phyloP scores from a whole-genome alignment of 2,888 invertebrate genomes.

The Lepetodrilus schrolli region DNA sequence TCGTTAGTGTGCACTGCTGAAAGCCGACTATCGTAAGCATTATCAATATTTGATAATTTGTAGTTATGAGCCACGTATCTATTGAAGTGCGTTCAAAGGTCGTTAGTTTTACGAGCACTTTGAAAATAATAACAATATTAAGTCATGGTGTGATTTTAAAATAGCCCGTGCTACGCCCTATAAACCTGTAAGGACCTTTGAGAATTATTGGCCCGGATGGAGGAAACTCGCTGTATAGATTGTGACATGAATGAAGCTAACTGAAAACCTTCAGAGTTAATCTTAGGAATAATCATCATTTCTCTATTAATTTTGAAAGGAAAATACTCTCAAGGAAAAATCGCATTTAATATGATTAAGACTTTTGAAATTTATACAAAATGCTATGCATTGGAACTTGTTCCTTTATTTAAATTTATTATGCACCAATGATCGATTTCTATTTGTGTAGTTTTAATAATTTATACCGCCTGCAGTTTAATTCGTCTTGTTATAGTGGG shows the following conservation, averaged over 20 bases:
- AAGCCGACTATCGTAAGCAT: background rate
- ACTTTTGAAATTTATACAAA: constrained; percentile 21
- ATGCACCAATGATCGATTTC: background rate
- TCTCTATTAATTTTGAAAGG: constrained; percentile 2
- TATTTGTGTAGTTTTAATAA: background rate
- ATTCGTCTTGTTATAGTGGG: too few species aligned
- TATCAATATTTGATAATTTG: constrained; percentile 26
- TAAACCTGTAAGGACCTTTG: constrained; percentile 3
- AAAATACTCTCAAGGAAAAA: constrained; percentile 20
- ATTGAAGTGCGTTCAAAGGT: constrained; percentile 22
- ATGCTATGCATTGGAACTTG: too few species aligned
- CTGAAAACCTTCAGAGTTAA: background rate
- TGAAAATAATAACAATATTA: constrained; percentile 13
- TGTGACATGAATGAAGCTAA: background rate
- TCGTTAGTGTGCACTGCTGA: background rate
- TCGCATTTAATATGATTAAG: constrained; percentile 18
- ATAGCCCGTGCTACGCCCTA: background rate
- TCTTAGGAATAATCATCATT: constrained; percentile 13
- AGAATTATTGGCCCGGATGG: background rate
- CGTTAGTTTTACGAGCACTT: constrained; percentile 7
- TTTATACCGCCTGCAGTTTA: background rate
- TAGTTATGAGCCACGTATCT: background rate
- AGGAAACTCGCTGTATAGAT: background rate
- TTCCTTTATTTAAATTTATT: too few species aligned
- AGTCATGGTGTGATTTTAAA: constrained; percentile 22